Evolutionary conservation across 2,797 vertebrate genomes (phyloP).

Genomic region (Tamandua tetradactyla): DNA sequence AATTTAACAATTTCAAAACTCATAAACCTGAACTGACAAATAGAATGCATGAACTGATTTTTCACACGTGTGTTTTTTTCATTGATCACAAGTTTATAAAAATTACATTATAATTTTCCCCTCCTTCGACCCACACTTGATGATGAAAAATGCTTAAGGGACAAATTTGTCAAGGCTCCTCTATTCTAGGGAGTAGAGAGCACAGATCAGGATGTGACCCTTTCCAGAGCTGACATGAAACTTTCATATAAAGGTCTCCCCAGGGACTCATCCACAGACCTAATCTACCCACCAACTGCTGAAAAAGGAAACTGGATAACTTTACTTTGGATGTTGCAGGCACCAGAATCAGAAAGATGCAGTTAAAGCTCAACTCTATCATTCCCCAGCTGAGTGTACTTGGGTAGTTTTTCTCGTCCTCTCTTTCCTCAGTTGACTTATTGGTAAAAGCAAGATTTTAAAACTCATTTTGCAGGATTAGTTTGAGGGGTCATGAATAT

Average conservation of each 20-base stretch:
- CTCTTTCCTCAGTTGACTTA: neutral
- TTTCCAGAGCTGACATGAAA: neutral
- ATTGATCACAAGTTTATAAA: neutral
- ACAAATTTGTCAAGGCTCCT: neutral
- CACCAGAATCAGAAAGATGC: neutral
- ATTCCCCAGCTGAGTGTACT: neutral
- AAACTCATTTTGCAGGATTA: neutral
- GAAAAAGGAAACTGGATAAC: neutral
- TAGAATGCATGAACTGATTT: neutral
- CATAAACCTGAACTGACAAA: neutral
- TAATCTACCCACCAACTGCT: neutral
- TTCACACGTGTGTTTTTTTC: neutral
- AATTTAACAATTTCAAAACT: slow-evolving; percentile 28
- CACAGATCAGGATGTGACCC: neutral
- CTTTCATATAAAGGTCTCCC: neutral
- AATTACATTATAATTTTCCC: neutral
- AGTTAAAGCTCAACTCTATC: neutral
- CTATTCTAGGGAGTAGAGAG: neutral
- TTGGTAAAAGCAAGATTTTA: neutral
- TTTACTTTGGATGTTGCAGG: neutral
- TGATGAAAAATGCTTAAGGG: neutral
- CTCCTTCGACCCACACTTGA: neutral
- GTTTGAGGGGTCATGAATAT: neutral
- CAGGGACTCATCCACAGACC: neutral
- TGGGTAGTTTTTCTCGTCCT: neutral